Base-by-base conservation (phyloP, 2,888 invertebrate species). In the Drosophila mercatorum region DNA sequence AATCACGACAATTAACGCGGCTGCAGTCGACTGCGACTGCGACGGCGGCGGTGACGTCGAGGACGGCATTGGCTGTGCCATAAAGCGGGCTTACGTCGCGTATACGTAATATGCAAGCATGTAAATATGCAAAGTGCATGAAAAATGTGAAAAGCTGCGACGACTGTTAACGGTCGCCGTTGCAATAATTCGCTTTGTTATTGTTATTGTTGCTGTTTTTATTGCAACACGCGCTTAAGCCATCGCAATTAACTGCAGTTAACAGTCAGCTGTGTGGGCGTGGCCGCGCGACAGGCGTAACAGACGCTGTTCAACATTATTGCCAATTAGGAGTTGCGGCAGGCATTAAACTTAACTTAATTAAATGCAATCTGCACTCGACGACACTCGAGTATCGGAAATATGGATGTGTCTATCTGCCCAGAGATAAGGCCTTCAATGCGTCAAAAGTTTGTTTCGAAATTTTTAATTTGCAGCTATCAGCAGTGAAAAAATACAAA, bases 401-500 rank as follows among this genome's bases (percentile, higher is more conserved):
- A 68, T n/a, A n/a, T 2, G n/a, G n/a, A 47, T 53, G 7, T 6
- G 14, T 38, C 40, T 53, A 52, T 56, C 65, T 51, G 58, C 22
- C 60, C 41, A 40, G 28, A 47, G 67, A 70, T 62, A 52, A 65
- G 55, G n/a, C 46, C 31, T 36, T 47, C 17, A 61, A 53, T 60
- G 41, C 52, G 64, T 61, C 49, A 52, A 44, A 47, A 34, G 7
- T 34, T 47, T 44, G 52, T 80, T 68, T 63, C 11, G 7, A 64
- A 65, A 78, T 84, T 59, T 64, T 73, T 68, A 73, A 68, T 72
- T 78, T 75, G n/a, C 65, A 72, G 75, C 62, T 83, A 84, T 83
- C 83, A 78, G 65, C 34, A 8, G 22, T 11, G 22, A 22, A 22
- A 2, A 22, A 22, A 22, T 22, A 22, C 22, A 22, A 22, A 22